Conservation (phyloP, 2,113 vertebrate genomes). For the Electrona antarctica region DNA sequence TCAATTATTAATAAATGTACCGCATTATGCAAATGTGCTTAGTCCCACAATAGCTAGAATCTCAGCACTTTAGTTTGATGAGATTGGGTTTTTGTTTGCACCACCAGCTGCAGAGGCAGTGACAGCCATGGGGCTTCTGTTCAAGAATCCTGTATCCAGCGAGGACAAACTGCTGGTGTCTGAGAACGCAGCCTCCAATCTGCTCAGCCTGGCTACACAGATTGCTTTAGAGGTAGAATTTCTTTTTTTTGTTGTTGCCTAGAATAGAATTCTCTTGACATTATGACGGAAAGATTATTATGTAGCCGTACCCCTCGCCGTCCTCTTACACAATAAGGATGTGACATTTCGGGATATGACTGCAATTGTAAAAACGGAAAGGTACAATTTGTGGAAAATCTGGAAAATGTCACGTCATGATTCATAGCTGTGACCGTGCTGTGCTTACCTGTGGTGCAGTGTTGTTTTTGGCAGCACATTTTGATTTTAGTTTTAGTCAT, state of each 20-base stretch:
- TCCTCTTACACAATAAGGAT: too few relatives aligned
- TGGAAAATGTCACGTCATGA: too few relatives aligned
- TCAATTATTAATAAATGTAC: not conserved
- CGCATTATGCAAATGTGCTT: not conserved
- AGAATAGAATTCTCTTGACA: too few relatives aligned
- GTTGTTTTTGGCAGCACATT: too few relatives aligned
- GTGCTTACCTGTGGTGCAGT: not conserved
- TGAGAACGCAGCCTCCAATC: conserved; percentile 69
- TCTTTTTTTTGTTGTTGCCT: not conserved
- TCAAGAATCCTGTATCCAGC: conserved; percentile 42
- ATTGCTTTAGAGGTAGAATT: conserved; percentile 88
- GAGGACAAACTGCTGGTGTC: conserved; percentile 68
- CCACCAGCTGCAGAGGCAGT: conserved; percentile 82
- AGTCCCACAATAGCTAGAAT: not conserved
- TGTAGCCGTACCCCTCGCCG: not conserved
- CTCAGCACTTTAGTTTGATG: conserved; percentile 8
- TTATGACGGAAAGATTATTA: too few relatives aligned
- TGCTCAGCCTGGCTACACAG: conserved; percentile 87
- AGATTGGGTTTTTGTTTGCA: conserved; percentile 43
- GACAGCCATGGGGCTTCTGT: conserved; percentile 74
- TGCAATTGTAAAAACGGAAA: too few relatives aligned
- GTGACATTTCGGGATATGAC: too few relatives aligned
- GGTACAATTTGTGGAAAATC: too few relatives aligned
- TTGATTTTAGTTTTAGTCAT: too few relatives aligned
- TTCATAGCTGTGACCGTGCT: not conserved